phyloP scores from a whole-genome alignment of 2,888 invertebrate species.

The Morpho achilles region DNA sequence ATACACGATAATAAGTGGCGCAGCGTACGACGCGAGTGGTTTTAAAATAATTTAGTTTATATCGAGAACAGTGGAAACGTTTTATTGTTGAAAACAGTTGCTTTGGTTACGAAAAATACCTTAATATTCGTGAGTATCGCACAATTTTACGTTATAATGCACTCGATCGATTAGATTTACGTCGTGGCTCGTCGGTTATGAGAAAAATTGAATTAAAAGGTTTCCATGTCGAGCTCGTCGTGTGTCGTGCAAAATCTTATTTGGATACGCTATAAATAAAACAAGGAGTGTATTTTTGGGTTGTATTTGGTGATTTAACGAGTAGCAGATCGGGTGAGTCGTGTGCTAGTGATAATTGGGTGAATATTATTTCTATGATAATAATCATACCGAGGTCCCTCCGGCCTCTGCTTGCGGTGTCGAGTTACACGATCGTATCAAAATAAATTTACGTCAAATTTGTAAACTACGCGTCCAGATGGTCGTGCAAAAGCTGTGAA shows the following conservation, averaged over 20 bases:
- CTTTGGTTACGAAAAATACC: conserved; percentile 55
- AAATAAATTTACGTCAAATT: conserved; percentile 14
- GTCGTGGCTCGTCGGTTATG: conserved; percentile 44
- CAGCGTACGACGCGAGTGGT: conserved; percentile 54
- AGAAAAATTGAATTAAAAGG: conserved; percentile 39
- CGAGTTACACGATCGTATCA: conserved; percentile 28
- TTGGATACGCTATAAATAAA: conserved; percentile 65
- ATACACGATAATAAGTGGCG: conserved; percentile 50
- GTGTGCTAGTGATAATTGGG: conserved; percentile 55
- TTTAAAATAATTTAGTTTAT: conserved; percentile 35
- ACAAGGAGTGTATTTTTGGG: conserved; percentile 63
- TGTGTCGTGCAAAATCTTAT: conserved; percentile 58
- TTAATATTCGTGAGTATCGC: conserved; percentile 64
- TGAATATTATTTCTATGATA: conserved; percentile 9
- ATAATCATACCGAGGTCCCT: neutral
- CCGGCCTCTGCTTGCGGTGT: conserved; percentile 26
- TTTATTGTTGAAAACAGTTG: conserved; percentile 45
- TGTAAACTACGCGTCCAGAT: conserved; percentile 11
- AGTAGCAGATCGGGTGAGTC: conserved; percentile 56
- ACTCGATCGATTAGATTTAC: conserved; percentile 49
- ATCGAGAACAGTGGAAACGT: conserved; percentile 31
- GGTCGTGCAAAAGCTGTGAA: neutral
- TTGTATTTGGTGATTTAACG: conserved; percentile 68
- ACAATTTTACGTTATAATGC: conserved; percentile 43
- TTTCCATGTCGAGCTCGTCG: conserved; percentile 32